A percentile compares a stretch with the other conserved stretches of the same genome.
phyloP scores from a whole-genome alignment of 1,140 invertebrate genomes.

The Calycopis cecrops region DNA sequence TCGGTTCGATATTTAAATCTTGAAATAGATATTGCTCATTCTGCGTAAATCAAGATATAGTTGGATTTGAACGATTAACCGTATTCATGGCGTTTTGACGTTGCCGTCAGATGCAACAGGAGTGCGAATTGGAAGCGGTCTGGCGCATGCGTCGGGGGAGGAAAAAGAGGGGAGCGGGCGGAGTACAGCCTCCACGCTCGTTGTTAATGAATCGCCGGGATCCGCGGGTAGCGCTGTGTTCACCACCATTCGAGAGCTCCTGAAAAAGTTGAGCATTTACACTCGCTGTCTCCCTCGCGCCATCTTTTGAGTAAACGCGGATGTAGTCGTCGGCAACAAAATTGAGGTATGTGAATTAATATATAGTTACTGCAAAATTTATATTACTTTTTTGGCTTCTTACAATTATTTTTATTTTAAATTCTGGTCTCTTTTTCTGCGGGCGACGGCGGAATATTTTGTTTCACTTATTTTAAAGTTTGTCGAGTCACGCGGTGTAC shows the following conservation, averaged over 20 bases:
- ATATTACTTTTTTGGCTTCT: not conserved
- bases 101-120: conserved; percentile 69
- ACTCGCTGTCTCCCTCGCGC: conserved; percentile 53
- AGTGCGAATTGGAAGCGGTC: conserved; percentile 45
- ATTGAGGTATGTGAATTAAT: conserved; percentile 41
- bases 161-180: conserved; percentile 35
- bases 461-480: not conserved
- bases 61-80: conserved; percentile 61
- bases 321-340: conserved; percentile 25
- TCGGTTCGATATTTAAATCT: conserved; percentile 15
- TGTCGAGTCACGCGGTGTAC: not conserved
- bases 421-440: conserved; percentile 8
- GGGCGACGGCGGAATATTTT: not conserved
- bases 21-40: conserved; percentile 19
- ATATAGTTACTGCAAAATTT: not conserved
- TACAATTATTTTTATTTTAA: not conserved
- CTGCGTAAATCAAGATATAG: conserved; percentile 51
- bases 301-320: conserved; percentile 39
- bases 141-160: conserved; percentile 43
- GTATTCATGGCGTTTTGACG: conserved; percentile 67
- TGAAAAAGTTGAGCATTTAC: conserved; percentile 48
- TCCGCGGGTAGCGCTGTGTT: conserved; percentile 62
- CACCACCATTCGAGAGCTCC: conserved; percentile 44
- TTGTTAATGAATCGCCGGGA: conserved; percentile 67
- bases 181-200: conserved; percentile 60